Percentiles rank a stretch among this genome's conserved stretches.
These are phyloP conservation scores for Empis livida DNA, from an alignment of 2,888 invertebrate species.

Conservation along the genomic window DNA sequence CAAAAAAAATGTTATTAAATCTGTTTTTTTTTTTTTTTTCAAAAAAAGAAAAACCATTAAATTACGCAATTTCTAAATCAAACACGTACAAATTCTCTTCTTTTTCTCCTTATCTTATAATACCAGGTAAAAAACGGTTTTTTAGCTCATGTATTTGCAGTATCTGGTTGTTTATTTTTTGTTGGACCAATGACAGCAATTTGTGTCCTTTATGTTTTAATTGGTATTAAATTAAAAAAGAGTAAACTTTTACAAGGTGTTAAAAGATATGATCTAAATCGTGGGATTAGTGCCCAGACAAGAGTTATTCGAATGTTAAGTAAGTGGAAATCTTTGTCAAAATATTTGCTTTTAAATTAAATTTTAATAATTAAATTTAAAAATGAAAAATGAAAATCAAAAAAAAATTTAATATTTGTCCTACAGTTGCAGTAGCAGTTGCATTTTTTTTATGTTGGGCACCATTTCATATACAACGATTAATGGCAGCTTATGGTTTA, in stretches of 20 bases:
- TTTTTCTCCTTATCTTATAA: conserved; percentile 1
- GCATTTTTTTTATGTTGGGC: conserved; percentile 79
- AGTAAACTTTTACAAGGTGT: conserved; percentile 47
- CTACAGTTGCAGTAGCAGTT: conserved; percentile 71
- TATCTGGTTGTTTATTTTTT: conserved; percentile 73
- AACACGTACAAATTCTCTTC: no score
- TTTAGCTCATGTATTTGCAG: conserved; percentile 57
- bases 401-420: no score
- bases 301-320: conserved; percentile 70
- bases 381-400: no score
- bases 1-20: no score
- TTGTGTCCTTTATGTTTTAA: conserved; percentile 65
- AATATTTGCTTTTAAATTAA: conserved; percentile 4
- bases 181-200: conserved; percentile 79
- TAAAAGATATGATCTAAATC: conserved; percentile 39
- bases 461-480: conserved; percentile 83
- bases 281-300: conserved; percentile 45
- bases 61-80: no score
- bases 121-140: conserved; percentile 33
- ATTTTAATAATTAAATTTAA: not conserved
- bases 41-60: no score
- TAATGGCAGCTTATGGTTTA: conserved; percentile 63
- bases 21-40: no score
- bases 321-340: no score
- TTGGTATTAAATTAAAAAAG: conserved; percentile 56